A percentile compares a stretch with the other conserved stretches of the same genome.
phyloP scores from a whole-genome alignment of 1,140 invertebrate genomes.

The Cotesia glomerata region DNA sequence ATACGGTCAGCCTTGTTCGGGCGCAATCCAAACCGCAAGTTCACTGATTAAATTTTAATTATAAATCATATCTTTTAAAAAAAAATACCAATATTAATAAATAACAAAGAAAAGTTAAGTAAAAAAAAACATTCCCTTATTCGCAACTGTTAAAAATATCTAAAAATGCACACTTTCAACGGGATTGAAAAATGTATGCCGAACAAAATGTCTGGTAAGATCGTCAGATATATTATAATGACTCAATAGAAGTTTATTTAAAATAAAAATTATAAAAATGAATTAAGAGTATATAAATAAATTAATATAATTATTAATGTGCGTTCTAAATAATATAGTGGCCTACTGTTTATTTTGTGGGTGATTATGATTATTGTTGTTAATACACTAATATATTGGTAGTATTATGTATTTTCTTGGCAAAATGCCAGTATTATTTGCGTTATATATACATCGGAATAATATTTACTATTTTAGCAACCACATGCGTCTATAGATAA shows the following conservation, averaged over 20 bases:
- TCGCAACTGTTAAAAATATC: conserved; percentile 29
- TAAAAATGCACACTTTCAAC: conserved; percentile 13
- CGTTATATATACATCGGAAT: neutral
- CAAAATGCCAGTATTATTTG: neutral
- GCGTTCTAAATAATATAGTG: conserved; percentile 7
- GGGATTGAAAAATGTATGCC: conserved; percentile 7
- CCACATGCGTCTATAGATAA: no score
- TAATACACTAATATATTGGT: neutral
- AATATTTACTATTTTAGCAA: neutral
- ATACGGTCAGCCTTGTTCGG: conserved; percentile 94
- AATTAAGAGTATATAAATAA: no score
- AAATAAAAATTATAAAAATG: neutral
- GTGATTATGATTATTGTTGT: conserved; percentile 10
- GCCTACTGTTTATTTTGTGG: conserved; percentile 8
- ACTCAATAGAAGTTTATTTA: neutral
- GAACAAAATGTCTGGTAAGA: neutral
- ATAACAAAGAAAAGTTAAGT: neutral
- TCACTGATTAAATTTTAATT: conserved; percentile 81
- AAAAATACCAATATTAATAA: neutral
- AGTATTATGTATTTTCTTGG: neutral
- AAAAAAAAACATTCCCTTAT: conserved; percentile 48
- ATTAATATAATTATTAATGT: neutral
- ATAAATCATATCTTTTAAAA: conserved; percentile 8
- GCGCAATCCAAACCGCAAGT: conserved; percentile 93
- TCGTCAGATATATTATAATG: neutral